Evolutionary conservation across 2,888 invertebrate species (phyloP), one percentile per base, ranked within the genome.

Genomic region (Stenurella melanura): DNA sequence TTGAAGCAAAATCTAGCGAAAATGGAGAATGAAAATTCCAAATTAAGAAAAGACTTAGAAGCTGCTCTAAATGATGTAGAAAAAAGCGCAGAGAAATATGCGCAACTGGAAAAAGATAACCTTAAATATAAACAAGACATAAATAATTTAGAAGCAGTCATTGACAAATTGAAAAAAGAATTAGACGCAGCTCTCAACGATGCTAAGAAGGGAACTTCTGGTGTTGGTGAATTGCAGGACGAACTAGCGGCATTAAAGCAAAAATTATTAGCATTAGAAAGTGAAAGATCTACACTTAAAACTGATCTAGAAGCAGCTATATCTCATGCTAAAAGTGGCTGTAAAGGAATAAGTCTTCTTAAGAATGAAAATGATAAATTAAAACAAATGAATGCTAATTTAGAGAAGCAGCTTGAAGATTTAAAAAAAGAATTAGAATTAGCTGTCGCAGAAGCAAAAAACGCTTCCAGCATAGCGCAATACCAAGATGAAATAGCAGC

Each of bases 81-180:
- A 66, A 84, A 80, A 72, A 73, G 72, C 7, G 70, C 70, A 21
- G 83, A 83, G 1, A 83, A 80, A 75, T 54, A 80, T 5, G 71
- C 73, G 15, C 79, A 83, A 73, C 54, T 84, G 15, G 83, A 85
- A 75, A 76, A 79, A 68, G 85, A 85, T 26, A 83, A 78, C 61
- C 66, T 66, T 1, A 84, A 82, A 74, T 74, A 75, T 26, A 75
- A 78, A 56, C 80, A 83, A 63, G 77, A 71, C 5, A 78, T 82
- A 26, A 80, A 63, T 38, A 79, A 79, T 58, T 64, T 83, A 12
- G 81, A 83, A 80, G 74, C 74, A 5, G 83, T 84, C 72, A 70
- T 82, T 30, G 77, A 75, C 10, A 80, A 78, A 67, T 64, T 85
- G 58, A 83, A 82, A 71, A 80, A 80, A 70, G 84, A 85, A 57